These are phyloP conservation scores for Tachystola acroxantha DNA, from an alignment of 2,888 invertebrate genomes.

Conservation along the genomic window DNA sequence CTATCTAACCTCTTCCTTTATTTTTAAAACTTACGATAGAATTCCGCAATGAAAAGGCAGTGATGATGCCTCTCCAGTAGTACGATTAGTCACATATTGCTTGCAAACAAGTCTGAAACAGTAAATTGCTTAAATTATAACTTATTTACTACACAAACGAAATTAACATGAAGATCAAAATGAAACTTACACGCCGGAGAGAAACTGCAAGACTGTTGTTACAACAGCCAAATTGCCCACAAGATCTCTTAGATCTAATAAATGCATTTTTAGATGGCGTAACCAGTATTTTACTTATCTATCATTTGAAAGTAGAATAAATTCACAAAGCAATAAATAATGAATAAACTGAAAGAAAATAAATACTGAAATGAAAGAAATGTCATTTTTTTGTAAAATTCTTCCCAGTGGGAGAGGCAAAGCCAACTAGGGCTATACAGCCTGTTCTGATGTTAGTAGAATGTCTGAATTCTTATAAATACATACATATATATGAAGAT, in stretches of 20 bases:
- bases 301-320: neutral
- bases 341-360: too few species aligned
- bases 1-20: too few species aligned
- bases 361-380: too few species aligned
- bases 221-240: conserved; percentile 79
- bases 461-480: too few species aligned
- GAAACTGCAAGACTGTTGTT: conserved; percentile 89
- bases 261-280: conserved; percentile 12
- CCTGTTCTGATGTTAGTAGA: too few species aligned
- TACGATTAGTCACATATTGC: conserved; percentile 84
- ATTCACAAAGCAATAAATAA: too few species aligned
- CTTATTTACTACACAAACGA: neutral
- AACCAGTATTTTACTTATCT: too few species aligned
- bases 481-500: too few species aligned
- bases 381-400: too few species aligned
- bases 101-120: conserved; percentile 86
- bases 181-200: conserved; percentile 88
- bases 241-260: conserved; percentile 34
- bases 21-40: conserved; percentile 79
- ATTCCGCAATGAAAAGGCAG: conserved; percentile 88
- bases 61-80: conserved; percentile 86
- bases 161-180: conserved; percentile 3
- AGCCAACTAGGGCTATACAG: too few species aligned
- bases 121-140: neutral
- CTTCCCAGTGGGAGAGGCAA: too few species aligned